Base-by-base conservation (phyloP, 2,113 vertebrate species). In the Epinephelus moara region DNA sequence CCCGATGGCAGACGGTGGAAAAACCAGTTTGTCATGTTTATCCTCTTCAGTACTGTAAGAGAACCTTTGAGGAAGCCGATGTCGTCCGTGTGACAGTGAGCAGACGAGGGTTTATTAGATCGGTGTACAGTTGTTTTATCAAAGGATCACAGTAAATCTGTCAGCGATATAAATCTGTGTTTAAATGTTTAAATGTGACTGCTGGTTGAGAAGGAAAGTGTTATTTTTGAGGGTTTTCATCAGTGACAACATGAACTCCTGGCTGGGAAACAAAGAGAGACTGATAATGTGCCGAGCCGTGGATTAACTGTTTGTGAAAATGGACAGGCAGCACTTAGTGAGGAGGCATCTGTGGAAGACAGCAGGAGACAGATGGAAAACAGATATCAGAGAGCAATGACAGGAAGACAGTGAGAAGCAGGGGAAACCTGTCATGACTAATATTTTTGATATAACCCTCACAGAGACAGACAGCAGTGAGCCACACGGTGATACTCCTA, bases 301-400 rank as follows among this genome's bases (percentile, higher is more conserved):
- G 30, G 27, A 81, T 81, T 42, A 85, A 71, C 53, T 55, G 57
- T 66, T 83, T 64, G 64, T 81, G 57, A 53, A 80, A 78, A 80
- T 62, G 73, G 63, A 80, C 68, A n/a, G 49, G 68, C 71, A 76
- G 63, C 70, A 68, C 77, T 86, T 81, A 76, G 70, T 1, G 76
- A 70, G 63, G 47, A 64, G 70, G 66, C 85, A 69, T 79, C 55
- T 72, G 83, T 68, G 67, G 78, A 78, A 50, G 76, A 77, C 78
- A 72, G 77, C 70, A 59, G 86, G 81, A 86, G 78, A 82, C 73
- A 4, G 73, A 80, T 18, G 10, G 70, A 67, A 74, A 85, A 61
- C 78, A 68, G 88, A 78, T 40, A 68, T 23, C 33, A 68, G 77
- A 57, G 53, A 63, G 63, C 66, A 27, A 55, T 42, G n/a, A 81